These are phyloP conservation scores for Drosophila pachea DNA, from an alignment of 1,140 invertebrate genomes.

Conservation along the genomic window DNA sequence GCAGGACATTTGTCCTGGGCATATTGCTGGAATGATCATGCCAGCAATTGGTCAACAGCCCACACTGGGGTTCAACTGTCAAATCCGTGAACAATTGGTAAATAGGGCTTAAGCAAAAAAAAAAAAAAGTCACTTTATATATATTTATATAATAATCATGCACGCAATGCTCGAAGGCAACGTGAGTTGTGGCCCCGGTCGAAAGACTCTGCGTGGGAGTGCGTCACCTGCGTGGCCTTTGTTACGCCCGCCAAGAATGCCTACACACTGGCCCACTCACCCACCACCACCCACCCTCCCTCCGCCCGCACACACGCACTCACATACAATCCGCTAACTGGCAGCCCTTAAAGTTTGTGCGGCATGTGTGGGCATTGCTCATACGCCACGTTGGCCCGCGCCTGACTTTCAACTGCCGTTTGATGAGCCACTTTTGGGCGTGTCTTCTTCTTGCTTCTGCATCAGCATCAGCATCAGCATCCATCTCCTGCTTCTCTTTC, in stretches of 20 bases:
- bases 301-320: neutral
- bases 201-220: slow-evolving; percentile 6
- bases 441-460: slow-evolving; percentile 8
- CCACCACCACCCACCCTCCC: neutral
- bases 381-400: slow-evolving; percentile 34
- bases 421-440: slow-evolving; percentile 26
- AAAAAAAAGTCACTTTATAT: too few species aligned
- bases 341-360: too few species aligned
- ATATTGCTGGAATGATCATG: slow-evolving; percentile 31
- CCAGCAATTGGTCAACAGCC: neutral
- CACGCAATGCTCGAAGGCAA: slow-evolving; percentile 1
- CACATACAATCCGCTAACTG: neutral
- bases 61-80: slow-evolving; percentile 8
- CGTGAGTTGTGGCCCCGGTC: slow-evolving; percentile 9
- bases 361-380: slow-evolving; percentile 37
- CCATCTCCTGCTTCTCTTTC: neutral
- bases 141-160: neutral
- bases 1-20: slow-evolving; percentile 4
- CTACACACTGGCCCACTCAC: neutral
- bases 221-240: slow-evolving; percentile 26
- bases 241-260: slow-evolving; percentile 24
- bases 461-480: neutral
- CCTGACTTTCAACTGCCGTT: slow-evolving; percentile 34
- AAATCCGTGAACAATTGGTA: slow-evolving; percentile 10
- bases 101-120: neutral